Percentiles rank a stretch among this genome's conserved stretches.
Evolutionary conservation across 2,888 invertebrate genomes (phyloP).

Genomic region (Buathra laborator): DNA sequence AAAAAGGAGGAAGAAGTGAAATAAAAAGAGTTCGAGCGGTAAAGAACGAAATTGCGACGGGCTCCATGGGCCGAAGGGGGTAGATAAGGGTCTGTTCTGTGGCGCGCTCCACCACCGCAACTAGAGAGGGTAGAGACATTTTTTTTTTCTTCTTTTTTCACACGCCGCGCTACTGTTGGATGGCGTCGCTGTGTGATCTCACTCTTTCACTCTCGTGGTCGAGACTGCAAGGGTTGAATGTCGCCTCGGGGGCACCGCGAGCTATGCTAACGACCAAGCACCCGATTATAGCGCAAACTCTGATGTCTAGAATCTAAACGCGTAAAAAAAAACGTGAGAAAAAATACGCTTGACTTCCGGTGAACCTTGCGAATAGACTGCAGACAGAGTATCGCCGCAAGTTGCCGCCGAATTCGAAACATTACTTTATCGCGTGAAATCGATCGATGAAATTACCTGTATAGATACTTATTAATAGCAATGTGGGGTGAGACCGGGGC

Average conservation of each 20-base stretch:
- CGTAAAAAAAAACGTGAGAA: not conserved
- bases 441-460: not conserved
- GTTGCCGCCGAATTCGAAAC: not conserved
- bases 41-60: conserved; percentile 54
- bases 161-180: conserved; percentile 39
- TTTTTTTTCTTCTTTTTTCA: conserved; percentile 36
- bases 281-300: conserved; percentile 73
- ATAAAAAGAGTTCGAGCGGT: conserved; percentile 50
- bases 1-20: conserved; percentile 30
- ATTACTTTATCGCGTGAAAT: not conserved
- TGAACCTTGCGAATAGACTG: conserved; percentile 21
- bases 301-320: conserved; percentile 38
- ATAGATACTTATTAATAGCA: not conserved
- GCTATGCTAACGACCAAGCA: conserved; percentile 75
- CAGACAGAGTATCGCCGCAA: not conserved
- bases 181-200: conserved; percentile 53
- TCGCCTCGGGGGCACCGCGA: conserved; percentile 76
- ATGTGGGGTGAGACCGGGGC: too few relatives aligned
- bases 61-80: conserved; percentile 50
- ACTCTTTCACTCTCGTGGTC: conserved; percentile 61
- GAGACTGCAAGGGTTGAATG: conserved; percentile 78
- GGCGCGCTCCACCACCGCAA: conserved; percentile 47
- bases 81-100: conserved; percentile 68
- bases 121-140: conserved; percentile 54
- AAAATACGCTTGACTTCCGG: conserved; percentile 59